Conservation (phyloP, 2,797 vertebrate genomes). For the Tolypeutes matacus region DNA sequence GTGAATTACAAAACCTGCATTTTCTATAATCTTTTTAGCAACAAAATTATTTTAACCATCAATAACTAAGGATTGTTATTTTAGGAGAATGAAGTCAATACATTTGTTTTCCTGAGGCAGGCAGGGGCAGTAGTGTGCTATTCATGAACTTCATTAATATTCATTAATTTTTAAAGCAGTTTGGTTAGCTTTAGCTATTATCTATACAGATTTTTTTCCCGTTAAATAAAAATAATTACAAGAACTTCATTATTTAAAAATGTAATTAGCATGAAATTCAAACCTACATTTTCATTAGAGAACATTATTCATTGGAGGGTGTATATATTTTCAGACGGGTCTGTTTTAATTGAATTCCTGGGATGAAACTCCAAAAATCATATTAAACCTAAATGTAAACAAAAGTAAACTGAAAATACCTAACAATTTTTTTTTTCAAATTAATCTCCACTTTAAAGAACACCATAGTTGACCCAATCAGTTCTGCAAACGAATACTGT, state of each 20-base stretch:
- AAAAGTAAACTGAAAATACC: constrained; percentile 73
- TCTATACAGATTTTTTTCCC: constrained; percentile 70
- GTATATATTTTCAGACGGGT: constrained; percentile 61
- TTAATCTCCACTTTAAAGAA: constrained; percentile 68
- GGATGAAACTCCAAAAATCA: constrained; percentile 72
- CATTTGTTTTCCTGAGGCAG: constrained; percentile 73
- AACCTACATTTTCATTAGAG: constrained; percentile 67
- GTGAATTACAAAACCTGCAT: constrained; percentile 70
- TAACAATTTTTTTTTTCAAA: constrained; percentile 28
- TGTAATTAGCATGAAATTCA: constrained; percentile 71
- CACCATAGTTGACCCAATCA: constrained; percentile 67
- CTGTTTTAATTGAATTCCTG: constrained; percentile 69
- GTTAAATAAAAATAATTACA: constrained; percentile 78
- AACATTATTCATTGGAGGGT: constrained; percentile 50
- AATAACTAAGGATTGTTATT: constrained; percentile 74
- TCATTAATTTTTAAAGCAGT: constrained; percentile 76
- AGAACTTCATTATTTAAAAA: constrained; percentile 78
- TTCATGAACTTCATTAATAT: constrained; percentile 77
- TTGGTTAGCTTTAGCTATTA: constrained; percentile 73
- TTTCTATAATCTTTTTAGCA: constrained; percentile 69
- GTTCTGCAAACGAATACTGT: constrained; percentile 62
- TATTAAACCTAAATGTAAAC: constrained; percentile 70
- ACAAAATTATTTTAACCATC: constrained; percentile 78
- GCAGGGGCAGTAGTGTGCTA: constrained; percentile 75
- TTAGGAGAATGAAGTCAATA: constrained; percentile 74